Conservation (phyloP, 2,888 invertebrate species). For the Lepetodrilus schrolli region DNA sequence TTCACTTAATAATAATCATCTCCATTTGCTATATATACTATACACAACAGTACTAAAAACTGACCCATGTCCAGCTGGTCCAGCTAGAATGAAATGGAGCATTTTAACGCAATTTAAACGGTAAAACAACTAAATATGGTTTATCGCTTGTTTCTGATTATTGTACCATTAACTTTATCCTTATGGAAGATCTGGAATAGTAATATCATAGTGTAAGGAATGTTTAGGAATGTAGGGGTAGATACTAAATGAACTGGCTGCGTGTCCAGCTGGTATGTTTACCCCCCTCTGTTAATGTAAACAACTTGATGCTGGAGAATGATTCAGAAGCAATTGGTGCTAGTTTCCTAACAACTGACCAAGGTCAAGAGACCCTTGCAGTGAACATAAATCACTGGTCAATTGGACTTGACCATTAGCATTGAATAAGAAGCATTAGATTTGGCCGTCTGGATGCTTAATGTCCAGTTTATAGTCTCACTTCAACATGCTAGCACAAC, state of each 20-base stretch:
- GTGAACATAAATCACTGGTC: not conserved
- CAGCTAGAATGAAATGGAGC: slow-evolving; percentile 13
- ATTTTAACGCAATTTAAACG: not conserved
- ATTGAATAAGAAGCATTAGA: too few relatives aligned
- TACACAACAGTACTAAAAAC: too few relatives aligned
- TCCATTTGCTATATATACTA: too few relatives aligned
- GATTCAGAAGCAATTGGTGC: not conserved
- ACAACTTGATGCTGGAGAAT: not conserved
- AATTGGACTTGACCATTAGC: not conserved
- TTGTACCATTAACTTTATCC: too few relatives aligned
- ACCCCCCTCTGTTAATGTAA: not conserved
- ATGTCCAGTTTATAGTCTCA: too few relatives aligned
- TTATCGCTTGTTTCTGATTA: not conserved
- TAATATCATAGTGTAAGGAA: not conserved
- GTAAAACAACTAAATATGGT: slow-evolving; percentile 12
- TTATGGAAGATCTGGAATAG: too few relatives aligned
- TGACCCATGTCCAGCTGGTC: slow-evolving; percentile 1
- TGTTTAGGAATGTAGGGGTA: not conserved
- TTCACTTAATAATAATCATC: too few relatives aligned
- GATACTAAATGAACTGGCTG: not conserved
- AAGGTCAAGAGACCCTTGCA: not conserved
- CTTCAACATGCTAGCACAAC: too few relatives aligned
- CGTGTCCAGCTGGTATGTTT: not conserved
- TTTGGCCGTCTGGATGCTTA: too few relatives aligned
- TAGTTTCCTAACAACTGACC: not conserved